A percentile compares a stretch with the other conserved stretches of the same genome.
These are phyloP conservation scores for Himantopus leucocephalus DNA, from an alignment of 2,113 vertebrate species.

Conservation along the genomic window DNA sequence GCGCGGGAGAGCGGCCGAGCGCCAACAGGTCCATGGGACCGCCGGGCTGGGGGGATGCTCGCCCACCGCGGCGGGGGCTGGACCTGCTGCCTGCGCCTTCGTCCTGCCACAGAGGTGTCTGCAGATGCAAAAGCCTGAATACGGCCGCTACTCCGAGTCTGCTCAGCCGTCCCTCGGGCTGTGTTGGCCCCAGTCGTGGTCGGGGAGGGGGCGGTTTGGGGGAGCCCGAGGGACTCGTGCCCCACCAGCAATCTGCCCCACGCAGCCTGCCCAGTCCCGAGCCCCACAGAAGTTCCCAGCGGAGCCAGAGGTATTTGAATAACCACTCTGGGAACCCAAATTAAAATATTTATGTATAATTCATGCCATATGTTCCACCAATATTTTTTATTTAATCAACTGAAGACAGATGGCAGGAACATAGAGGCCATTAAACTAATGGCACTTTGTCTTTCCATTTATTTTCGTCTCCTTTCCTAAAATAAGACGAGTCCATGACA, in stretches of 20 bases:
- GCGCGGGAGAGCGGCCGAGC: rapidly evolving
- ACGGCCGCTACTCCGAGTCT: rapidly evolving
- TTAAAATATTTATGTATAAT: conserved; percentile 67
- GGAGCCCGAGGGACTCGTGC: background rate
- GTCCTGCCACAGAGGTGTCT: background rate
- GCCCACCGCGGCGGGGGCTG: background rate
- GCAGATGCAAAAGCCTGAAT: background rate
- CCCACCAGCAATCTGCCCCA: background rate
- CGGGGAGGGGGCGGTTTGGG: rapidly evolving
- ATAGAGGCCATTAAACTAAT: conserved; percentile 68
- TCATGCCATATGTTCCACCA: conserved; percentile 59
- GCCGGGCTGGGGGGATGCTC: background rate
- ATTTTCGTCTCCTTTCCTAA: conserved; percentile 30
- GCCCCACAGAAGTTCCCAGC: background rate
- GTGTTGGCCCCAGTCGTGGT: rapidly evolving
- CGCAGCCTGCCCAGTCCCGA: background rate
- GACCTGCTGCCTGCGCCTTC: background rate
- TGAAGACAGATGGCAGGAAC: conserved; percentile 65
- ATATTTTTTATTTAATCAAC: conserved; percentile 73
- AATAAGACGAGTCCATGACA: background rate
- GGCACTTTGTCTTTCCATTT: conserved; percentile 52
- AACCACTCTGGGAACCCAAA: conserved; percentile 9
- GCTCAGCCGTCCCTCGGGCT: background rate
- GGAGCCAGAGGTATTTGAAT: background rate
- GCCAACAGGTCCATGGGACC: rapidly evolving